Evolutionary conservation across 23 tunicate species (phyloP), one percentile per base, ranked within the genome.

Genomic region (Trididemnum miniatum): DNA sequence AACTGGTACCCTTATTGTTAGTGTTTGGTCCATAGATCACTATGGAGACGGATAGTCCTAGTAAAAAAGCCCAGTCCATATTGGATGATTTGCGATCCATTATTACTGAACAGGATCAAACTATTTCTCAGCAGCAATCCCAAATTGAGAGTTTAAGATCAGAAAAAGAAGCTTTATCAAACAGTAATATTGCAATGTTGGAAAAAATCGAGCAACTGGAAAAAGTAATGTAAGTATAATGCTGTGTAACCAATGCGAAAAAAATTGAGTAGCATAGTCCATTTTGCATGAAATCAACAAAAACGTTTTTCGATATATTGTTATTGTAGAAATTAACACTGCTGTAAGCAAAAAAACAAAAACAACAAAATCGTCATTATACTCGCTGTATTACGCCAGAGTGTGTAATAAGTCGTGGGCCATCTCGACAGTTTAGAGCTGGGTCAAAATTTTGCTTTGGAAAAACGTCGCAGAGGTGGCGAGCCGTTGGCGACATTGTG

Each of bases 51-150:
- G 54, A 44, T 7, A 44, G 54, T 15, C 54, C 80, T 12, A 34
- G 89, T 32, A 64, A 77, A 32, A 64, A 78, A 62, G 97, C 97
- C 27, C 67, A 59, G 62, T 74, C 75, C 3, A 65, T 91, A 33
- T 78, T 91, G 33, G 78, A 62, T 33, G 86, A 91, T n/a, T 40
- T 91, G 37, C 81, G 83, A 34, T 12, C 38, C 25, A 74, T 91
- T 3, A 91, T 91, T 67, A 84, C 85, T 29, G 97, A 91, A 67
- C 90, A 91, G 69, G 90, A 91, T 76, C 36, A 65, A 30, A 86
- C 84, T 5, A 91, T 91, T 20, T 71, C 78, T 9, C 54, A 60
- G 49, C 97, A 91, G 76, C 34, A 57, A 24, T 31, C 35, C 3
- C 77, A 67, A 29, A 91, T 91, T 27, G 69, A 75, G 40, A 59